Conservation (phyloP, 2,113 vertebrate species). For the Brachyistius frenatus region DNA sequence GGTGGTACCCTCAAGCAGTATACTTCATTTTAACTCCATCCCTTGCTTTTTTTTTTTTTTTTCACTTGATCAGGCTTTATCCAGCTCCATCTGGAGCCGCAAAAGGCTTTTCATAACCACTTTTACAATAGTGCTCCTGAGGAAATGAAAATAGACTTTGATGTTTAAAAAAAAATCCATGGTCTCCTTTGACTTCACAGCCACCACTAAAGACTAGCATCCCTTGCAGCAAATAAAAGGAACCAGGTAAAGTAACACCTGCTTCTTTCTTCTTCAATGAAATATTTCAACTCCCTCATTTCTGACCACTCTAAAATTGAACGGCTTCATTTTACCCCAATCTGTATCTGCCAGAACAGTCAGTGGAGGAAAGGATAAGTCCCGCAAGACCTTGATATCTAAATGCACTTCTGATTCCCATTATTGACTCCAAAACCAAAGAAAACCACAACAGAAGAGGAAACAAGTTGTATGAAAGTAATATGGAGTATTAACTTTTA, state of each 20-base stretch:
- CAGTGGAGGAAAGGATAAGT: not conserved
- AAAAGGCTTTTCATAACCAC: not conserved
- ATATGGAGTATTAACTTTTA: too few relatives aligned
- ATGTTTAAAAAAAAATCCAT: not conserved
- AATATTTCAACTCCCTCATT: not conserved
- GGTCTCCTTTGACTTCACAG: not conserved
- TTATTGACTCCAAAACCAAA: not conserved
- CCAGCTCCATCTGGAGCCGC: too few relatives aligned
- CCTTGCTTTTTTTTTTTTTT: too few relatives aligned
- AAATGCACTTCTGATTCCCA: not conserved
- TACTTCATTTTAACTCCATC: too few relatives aligned
- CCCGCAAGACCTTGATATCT: not conserved
- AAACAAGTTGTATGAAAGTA: not conserved
- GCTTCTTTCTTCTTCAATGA: not conserved
- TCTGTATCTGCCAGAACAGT: not conserved
- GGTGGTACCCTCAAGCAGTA: too few relatives aligned
- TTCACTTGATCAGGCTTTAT: too few relatives aligned
- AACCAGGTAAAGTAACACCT: not conserved
- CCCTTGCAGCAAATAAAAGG: too few relatives aligned
- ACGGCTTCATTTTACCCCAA: not conserved
- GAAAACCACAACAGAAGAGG: not conserved
- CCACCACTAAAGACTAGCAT: not conserved
- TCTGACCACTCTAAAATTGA: not conserved
- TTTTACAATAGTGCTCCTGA: not conserved
- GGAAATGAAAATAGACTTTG: too few relatives aligned